These are phyloP conservation scores for Spodoptera exigua DNA, from an alignment of 2,888 invertebrate genomes.

Conservation along the genomic window DNA sequence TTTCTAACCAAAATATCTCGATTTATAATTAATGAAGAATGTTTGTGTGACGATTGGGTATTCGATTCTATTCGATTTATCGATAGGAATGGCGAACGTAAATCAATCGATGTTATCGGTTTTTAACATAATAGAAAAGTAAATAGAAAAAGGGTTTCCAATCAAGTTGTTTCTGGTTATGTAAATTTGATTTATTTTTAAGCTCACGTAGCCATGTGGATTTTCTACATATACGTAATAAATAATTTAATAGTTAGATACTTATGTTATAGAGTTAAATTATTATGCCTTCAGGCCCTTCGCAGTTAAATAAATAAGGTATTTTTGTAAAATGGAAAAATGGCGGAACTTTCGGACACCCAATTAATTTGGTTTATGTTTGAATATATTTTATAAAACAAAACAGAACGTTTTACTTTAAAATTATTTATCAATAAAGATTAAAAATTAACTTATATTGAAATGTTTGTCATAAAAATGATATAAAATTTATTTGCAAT, in stretches of 20 bases:
- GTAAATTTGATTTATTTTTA: conserved; percentile 33
- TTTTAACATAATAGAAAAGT: conserved; percentile 43
- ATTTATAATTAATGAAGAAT: conserved; percentile 48
- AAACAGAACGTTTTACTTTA: neutral
- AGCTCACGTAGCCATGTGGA: conserved; percentile 1
- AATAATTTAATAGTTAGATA: neutral
- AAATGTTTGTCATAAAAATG: conserved; percentile 24
- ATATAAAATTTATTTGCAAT: conserved; percentile 28
- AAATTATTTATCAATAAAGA: neutral
- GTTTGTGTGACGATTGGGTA: conserved; percentile 42
- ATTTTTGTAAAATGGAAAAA: no score
- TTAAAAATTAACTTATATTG: neutral
- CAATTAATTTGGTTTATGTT: no score
- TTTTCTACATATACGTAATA: neutral
- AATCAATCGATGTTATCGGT: conserved; percentile 53
- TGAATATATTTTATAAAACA: no score
- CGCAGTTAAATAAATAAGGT: no score
- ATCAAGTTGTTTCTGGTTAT: conserved; percentile 47
- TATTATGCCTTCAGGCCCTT: no score
- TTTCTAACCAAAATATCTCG: conserved; percentile 48
- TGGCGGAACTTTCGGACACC: no score
- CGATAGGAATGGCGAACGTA: conserved; percentile 43
- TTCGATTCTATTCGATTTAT: conserved; percentile 53
- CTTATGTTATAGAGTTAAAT: neutral
- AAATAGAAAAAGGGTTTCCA: conserved; percentile 44